A percentile compares a stretch with the other conserved stretches of the same genome.
Conservation (phyloP, 2,113 vertebrate genomes). For the Arenaria interpres region DNA sequence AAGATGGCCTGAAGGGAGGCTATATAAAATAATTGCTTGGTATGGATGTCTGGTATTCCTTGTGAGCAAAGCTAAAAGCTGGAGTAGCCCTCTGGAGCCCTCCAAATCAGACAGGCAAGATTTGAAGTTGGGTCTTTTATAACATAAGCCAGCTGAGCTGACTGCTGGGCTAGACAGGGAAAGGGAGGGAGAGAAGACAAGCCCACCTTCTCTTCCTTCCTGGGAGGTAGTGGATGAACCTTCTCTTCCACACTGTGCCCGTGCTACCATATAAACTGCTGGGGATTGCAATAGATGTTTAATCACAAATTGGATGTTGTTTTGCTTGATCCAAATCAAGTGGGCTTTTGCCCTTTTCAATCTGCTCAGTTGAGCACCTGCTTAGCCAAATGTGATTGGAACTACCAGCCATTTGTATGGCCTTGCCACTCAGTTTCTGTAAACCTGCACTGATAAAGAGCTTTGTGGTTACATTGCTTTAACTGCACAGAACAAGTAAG, state of each 20-base stretch:
- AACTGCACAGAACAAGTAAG: background rate
- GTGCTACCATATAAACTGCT: fast-evolving
- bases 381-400: background rate
- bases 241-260: background rate
- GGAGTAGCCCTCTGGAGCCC: background rate
- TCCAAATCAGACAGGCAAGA: background rate
- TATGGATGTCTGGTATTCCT: background rate
- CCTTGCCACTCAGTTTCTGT: background rate
- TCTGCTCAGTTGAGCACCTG: background rate
- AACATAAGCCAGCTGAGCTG: background rate
- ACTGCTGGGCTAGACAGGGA: background rate
- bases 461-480: background rate
- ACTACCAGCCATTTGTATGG: background rate
- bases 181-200: background rate
- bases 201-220: background rate
- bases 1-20: background rate
- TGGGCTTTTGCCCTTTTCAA: background rate
- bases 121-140: background rate
- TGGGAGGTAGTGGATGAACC: background rate
- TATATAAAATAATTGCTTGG: constrained; percentile 7
- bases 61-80: background rate
- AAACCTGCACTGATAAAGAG: background rate
- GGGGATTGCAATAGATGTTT: background rate
- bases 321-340: background rate
- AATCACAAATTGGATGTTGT: background rate